A percentile compares a stretch with the other conserved stretches of the same genome.
phyloP scores from a whole-genome alignment of 37 sponge, comb jelly and placozoan species.

The Cliona cf. orientalis region DNA sequence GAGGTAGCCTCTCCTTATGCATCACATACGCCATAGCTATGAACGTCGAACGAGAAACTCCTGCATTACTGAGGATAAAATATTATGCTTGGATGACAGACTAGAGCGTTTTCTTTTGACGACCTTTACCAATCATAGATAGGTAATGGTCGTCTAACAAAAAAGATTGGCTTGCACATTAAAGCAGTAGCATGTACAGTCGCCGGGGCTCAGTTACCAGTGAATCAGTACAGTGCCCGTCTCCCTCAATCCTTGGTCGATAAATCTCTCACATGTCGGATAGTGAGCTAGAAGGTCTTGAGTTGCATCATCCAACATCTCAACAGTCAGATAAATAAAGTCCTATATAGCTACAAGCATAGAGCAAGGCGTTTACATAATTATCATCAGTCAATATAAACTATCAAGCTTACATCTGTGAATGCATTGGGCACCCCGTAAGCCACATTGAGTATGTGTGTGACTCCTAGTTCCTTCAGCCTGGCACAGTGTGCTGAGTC shows the following conservation, averaged over 20 bases:
- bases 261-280: conserved; percentile 56
- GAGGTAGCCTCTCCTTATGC: conserved; percentile 37
- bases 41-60: conserved; percentile 67
- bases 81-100: not conserved
- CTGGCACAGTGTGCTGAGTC: conserved; percentile 33
- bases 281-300: conserved; percentile 48
- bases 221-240: conserved; percentile 69
- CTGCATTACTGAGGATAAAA: conserved; percentile 62
- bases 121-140: no score
- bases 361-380: no score
- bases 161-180: no score
- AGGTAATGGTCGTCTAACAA: no score
- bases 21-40: conserved; percentile 73
- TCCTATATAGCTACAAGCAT: no score
- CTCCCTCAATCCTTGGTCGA: conserved; percentile 45
- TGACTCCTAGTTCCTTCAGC: conserved; percentile 56
- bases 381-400: not conserved
- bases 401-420: conserved; percentile 37
- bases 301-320: conserved; percentile 63
- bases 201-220: conserved; percentile 52
- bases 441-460: conserved; percentile 85
- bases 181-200: no score
- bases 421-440: conserved; percentile 68
- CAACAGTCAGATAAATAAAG: conserved; percentile 51
- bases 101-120: no score